phyloP scores from a whole-genome alignment of 2,797 vertebrate species.

The Phrynocephalus guinanensis region DNA sequence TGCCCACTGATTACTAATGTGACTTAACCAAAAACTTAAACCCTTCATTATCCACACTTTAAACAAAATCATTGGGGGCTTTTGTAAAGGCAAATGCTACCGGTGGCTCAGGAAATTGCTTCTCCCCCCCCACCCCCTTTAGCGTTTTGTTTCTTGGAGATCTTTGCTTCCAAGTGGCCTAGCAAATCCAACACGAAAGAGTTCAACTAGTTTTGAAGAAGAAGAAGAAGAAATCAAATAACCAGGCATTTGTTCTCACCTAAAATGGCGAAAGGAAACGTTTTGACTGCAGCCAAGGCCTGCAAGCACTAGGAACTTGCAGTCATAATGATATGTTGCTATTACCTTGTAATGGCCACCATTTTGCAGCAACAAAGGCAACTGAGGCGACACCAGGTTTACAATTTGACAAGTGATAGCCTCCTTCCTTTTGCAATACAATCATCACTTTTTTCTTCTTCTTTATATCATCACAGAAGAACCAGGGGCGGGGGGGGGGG shows the following conservation, averaged over 20 bases:
- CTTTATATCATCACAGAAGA: background rate
- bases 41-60: conserved; percentile 83
- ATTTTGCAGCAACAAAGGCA: background rate
- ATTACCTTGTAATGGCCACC: too few species aligned
- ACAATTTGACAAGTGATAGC: background rate
- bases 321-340: background rate
- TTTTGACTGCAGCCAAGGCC: background rate
- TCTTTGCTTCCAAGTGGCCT: conserved; percentile 14
- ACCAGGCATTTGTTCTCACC: conserved; percentile 12
- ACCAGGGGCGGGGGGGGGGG: too few species aligned
- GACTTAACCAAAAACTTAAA: conserved; percentile 78
- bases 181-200: conserved; percentile 24
- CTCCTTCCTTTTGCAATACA: background rate
- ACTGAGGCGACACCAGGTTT: background rate
- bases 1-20: conserved; percentile 81
- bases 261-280: conserved; percentile 11
- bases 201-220: background rate
- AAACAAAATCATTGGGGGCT: conserved; percentile 80
- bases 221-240: conserved; percentile 29
- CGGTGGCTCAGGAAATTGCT: conserved; percentile 86
- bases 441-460: background rate
- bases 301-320: background rate
- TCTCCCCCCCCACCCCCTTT: conserved; percentile 64
- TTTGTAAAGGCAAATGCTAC: conserved; percentile 78
- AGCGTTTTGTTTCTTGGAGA: conserved; percentile 76